Evolutionary conservation across 2,888 invertebrate genomes (phyloP), one percentile per base, ranked within the genome.

Genomic region (Axea sp.): DNA sequence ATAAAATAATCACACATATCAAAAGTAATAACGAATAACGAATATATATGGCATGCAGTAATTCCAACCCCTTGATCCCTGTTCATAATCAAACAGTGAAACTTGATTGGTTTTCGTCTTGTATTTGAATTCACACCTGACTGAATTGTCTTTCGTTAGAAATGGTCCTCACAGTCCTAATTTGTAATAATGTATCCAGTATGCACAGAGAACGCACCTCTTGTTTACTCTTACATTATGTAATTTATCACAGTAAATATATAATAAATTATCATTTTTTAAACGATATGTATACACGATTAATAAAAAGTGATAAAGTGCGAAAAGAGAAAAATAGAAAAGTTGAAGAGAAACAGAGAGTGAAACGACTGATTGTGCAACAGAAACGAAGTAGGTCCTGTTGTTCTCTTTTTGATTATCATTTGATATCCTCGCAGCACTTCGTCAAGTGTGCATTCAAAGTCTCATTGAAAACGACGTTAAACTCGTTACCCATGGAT

Each of bases 101-200:
- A 64, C 6, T 19, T 8, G 15, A 6, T 59, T 41, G 28, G 24
- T 39, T 39, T 28, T 43, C 55, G 31, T 68, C n/a, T n/a, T n/a
- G n/a, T n/a, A n/a, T n/a, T 76, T 76, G 72, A 72, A 76, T 76
- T 72, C 76, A 76, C 76, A 76, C 73, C 69, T 73, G 74, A 72
- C 76, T 49, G 30, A 41, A 39, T 71, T 59, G 45, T 73, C 75
- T 73, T 72, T 73, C 67, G 76, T 81, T 82, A 83, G 83, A 76
- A 85, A 85, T 85, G 84, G 85, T 85, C 86, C 84, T 80, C 80
- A 81, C 85, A 84, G 85, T 85, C 84, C 83, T 81, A 77, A 81
- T 78, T 77, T 79, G 68, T 73, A 53, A 41, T 51, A 24, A 41
- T 9, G 31, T 41, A 59, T 28, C 6, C 7, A 12, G 11, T 19